phyloP scores from a whole-genome alignment of 2,797 vertebrate genomes.

The Syngnathus rostellatus region DNA sequence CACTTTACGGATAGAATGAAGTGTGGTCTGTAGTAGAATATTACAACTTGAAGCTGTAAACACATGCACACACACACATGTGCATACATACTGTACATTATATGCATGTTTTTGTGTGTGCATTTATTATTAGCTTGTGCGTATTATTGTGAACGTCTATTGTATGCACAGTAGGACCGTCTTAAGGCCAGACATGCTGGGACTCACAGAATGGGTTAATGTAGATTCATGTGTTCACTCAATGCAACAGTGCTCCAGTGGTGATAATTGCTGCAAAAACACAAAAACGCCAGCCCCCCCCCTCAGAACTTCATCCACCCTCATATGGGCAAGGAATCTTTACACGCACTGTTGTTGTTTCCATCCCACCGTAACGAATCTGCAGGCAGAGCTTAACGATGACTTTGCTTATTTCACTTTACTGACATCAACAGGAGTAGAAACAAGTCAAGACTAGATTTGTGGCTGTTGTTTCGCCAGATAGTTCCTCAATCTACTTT shows the following conservation, averaged over 20 bases:
- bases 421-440: background rate
- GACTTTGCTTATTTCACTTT: conserved; percentile 11
- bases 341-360: background rate
- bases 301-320: background rate
- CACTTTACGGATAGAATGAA: conserved; percentile 3
- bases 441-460: background rate
- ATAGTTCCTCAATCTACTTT: conserved; percentile 40
- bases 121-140: background rate
- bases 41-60: background rate
- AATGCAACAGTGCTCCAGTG: background rate
- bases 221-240: conserved; percentile 19
- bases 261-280: too few species aligned
- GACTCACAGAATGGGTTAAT: conserved; percentile 21
- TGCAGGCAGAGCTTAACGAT: conserved; percentile 39
- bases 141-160: too few species aligned
- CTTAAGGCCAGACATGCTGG: conserved; percentile 41
- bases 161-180: background rate
- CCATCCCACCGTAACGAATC: conserved; percentile 27
- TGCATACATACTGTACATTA: background rate
- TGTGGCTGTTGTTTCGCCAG: conserved; percentile 15
- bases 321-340: background rate
- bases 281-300: too few species aligned
- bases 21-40: conserved; percentile 17
- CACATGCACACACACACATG: conserved; percentile 6
- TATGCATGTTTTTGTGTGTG: conserved; percentile 2